phyloP scores from a whole-genome alignment of 2,113 vertebrate genomes.

The Recurvirostra avosetta region DNA sequence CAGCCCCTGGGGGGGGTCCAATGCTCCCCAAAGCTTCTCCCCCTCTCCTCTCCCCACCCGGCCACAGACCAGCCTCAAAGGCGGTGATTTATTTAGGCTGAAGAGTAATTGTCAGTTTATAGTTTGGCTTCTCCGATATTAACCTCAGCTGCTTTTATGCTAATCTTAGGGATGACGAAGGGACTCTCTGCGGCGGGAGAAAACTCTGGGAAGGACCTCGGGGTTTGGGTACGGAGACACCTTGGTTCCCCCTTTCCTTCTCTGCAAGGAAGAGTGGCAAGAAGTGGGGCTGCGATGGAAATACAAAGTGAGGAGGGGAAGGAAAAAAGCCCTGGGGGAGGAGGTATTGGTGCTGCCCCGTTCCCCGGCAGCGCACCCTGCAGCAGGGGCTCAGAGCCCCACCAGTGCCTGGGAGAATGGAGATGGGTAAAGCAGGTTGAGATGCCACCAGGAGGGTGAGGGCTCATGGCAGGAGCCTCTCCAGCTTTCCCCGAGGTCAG shows the following conservation, averaged over 20 bases:
- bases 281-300: background rate
- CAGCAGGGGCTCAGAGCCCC: background rate
- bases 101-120: slow-evolving; percentile 42
- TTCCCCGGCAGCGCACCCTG: rapidly evolving
- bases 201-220: background rate
- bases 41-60: background rate
- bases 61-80: background rate
- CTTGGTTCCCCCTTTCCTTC: background rate
- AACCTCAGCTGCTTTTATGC: background rate
- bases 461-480: background rate
- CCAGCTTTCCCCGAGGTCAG: background rate
- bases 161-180: slow-evolving; percentile 10
- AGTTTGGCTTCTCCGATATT: background rate
- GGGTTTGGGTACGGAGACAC: background rate
- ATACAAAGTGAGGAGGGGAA: rapidly evolving
- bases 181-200: background rate
- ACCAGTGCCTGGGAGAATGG: rapidly evolving
- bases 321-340: background rate
- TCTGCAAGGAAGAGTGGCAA: background rate
- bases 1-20: background rate
- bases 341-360: background rate
- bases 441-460: background rate
- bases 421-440: background rate
- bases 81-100: slow-evolving; percentile 33
- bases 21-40: background rate